Conservation (phyloP, 1,140 invertebrate genomes). For the Bombus waltoni region DNA sequence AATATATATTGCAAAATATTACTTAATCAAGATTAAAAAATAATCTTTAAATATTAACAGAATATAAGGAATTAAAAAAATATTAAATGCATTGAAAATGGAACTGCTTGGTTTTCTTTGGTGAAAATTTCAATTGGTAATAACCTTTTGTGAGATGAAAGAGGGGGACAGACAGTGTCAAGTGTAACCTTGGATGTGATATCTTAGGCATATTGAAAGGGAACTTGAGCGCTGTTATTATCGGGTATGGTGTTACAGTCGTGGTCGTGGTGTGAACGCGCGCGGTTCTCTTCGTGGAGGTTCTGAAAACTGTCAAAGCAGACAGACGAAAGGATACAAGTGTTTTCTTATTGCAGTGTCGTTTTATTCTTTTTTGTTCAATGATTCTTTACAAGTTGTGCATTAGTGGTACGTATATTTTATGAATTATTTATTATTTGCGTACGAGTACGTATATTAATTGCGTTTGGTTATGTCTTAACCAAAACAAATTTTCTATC, state of each 20-base stretch:
- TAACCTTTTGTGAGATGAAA: neutral
- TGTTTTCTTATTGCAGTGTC: neutral
- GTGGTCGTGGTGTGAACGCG: conserved; percentile 48
- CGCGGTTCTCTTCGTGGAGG: neutral
- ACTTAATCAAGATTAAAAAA: neutral
- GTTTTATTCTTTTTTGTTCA: neutral
- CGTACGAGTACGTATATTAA: no score
- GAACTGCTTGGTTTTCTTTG: neutral
- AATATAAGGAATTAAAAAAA: neutral
- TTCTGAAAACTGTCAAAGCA: neutral
- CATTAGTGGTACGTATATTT: neutral
- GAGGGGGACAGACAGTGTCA: neutral
- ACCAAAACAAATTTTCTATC: neutral
- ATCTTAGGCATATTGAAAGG: conserved; percentile 37
- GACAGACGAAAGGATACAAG: neutral
- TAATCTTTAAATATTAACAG: neutral
- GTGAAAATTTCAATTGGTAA: neutral
- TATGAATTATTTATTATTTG: neutral
- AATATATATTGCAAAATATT: neutral
- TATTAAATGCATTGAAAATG: neutral
- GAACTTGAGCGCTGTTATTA: conserved; percentile 61
- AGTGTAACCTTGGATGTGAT: conserved; percentile 37
- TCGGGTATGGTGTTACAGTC: conserved; percentile 65
- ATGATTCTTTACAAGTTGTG: neutral
- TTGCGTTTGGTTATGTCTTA: neutral